A percentile compares a stretch with the other conserved stretches of the same genome.
These are phyloP conservation scores for Rugalucina vietnamica DNA, from an alignment of 2,888 invertebrate species.

Conservation along the genomic window DNA sequence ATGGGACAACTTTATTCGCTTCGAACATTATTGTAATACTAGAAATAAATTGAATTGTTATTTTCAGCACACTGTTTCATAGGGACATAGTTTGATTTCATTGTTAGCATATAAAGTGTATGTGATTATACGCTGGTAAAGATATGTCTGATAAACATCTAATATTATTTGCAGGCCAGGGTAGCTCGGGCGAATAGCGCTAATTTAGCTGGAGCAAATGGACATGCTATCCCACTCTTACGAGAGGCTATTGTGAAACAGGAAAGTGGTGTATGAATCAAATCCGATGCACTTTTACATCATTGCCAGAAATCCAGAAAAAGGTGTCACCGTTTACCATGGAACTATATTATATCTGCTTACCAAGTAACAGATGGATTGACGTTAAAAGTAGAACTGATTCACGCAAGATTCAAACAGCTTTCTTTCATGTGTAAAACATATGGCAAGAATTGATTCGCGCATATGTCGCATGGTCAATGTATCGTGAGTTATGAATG, in stretches of 20 bases:
- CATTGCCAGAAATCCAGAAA: too few relatives aligned
- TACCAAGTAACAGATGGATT: too few relatives aligned
- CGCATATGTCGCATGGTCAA: too few relatives aligned
- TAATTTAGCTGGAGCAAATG: background rate
- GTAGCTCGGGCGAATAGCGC: slow-evolving; percentile 20
- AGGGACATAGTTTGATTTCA: background rate
- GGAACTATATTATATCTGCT: too few relatives aligned
- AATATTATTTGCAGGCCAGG: slow-evolving; percentile 9
- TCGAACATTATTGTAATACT: background rate
- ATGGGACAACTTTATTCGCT: background rate
- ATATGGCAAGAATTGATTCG: too few relatives aligned
- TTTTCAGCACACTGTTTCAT: too few relatives aligned
- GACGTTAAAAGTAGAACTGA: too few relatives aligned
- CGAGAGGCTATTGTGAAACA: slow-evolving; percentile 38
- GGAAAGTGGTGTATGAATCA: slow-evolving; percentile 21
- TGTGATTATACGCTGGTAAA: slow-evolving; percentile 13
- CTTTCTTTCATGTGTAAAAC: too few relatives aligned
- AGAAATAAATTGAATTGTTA: background rate
- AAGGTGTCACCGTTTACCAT: too few relatives aligned
- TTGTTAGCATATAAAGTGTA: background rate
- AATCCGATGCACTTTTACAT: too few relatives aligned
- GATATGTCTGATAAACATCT: background rate
- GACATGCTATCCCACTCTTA: slow-evolving; percentile 57
- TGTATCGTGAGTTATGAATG: too few relatives aligned
- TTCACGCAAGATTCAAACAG: too few relatives aligned